Percentiles rank a stretch among this genome's conserved stretches.
Evolutionary conservation across 2,888 invertebrate species (phyloP).

Genomic region (Lamproptera curius): DNA sequence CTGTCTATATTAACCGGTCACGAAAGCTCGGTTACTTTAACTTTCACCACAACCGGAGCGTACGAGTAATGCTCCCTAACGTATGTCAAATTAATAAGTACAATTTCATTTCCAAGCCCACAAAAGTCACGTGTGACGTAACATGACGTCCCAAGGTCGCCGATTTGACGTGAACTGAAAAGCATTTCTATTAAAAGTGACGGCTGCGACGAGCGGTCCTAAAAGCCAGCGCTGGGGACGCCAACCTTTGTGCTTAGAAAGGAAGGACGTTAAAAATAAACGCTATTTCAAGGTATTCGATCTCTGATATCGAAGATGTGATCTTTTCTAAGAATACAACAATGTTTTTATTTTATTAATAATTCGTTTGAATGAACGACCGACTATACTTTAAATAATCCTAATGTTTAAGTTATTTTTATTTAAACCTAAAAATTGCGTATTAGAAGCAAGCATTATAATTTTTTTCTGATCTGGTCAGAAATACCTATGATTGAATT

Average conservation of each 20-base stretch:
- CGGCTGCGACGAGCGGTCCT: conserved; percentile 37
- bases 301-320: too few relatives aligned
- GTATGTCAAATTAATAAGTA: conserved; percentile 13
- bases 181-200: conserved; percentile 28
- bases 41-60: conserved; percentile 14
- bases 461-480: too few relatives aligned
- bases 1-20: not conserved
- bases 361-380: too few relatives aligned
- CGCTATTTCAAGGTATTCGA: too few relatives aligned
- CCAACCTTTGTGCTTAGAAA: not conserved
- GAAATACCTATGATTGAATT: too few relatives aligned
- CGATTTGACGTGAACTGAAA: conserved; percentile 21
- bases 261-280: not conserved
- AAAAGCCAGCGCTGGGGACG: conserved; percentile 6
- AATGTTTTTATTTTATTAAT: too few relatives aligned
- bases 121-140: conserved; percentile 16
- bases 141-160: conserved; percentile 26
- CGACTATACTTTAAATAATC: too few relatives aligned
- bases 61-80: conserved; percentile 8
- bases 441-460: too few relatives aligned
- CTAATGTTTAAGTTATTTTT: too few relatives aligned
- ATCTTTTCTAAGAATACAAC: too few relatives aligned
- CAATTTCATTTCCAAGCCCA: conserved; percentile 15
- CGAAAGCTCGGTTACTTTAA: too few relatives aligned
- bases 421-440: too few relatives aligned